Evolutionary conservation across 2,888 invertebrate genomes (phyloP).

Genomic region (Xylota sylvarum): DNA sequence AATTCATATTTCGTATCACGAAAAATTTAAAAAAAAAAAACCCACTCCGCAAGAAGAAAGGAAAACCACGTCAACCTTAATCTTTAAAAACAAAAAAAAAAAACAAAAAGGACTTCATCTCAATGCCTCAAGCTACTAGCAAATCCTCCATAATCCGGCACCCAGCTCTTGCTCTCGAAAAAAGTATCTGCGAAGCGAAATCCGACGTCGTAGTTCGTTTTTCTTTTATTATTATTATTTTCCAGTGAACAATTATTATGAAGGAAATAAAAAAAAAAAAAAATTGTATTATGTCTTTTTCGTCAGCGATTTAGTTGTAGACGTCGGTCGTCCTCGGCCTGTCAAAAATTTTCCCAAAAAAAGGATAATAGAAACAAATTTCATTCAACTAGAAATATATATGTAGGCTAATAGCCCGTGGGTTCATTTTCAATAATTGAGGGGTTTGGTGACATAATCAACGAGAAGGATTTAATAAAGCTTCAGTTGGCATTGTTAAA

Average conservation of each 20-base stretch:
- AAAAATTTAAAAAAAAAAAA: not conserved
- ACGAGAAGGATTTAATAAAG: constrained; percentile 17
- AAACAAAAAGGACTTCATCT: constrained; percentile 11
- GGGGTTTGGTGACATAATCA: constrained; percentile 32
- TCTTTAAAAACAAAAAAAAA: constrained; percentile 22
- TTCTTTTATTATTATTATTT: constrained; percentile 12
- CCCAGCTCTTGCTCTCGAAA: constrained; percentile 4
- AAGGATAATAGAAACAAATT: constrained; percentile 4
- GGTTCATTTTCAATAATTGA: constrained; percentile 57
- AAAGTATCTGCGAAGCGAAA: constrained; percentile 11
- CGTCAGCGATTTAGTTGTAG: constrained; percentile 15
- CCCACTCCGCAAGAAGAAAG: constrained; percentile 1
- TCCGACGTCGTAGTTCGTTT: not conserved
- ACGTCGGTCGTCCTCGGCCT: constrained; percentile 12
- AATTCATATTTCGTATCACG: constrained; percentile 3
- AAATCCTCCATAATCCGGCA: constrained; percentile 3
- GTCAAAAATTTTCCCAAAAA: constrained; percentile 11
- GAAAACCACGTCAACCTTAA: constrained; percentile 35
- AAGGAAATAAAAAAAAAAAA: constrained; percentile 14
- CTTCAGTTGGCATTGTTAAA: constrained; percentile 38
- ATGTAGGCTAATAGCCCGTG: constrained; percentile 25
- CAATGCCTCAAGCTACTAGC: constrained; percentile 15
- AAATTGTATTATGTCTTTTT: constrained; percentile 4
- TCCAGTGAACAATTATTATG: constrained; percentile 40
- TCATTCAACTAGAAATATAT: constrained; percentile 41